Evolutionary conservation across 2,888 invertebrate genomes (phyloP).

Genomic region (Ophion obscuratus): DNA sequence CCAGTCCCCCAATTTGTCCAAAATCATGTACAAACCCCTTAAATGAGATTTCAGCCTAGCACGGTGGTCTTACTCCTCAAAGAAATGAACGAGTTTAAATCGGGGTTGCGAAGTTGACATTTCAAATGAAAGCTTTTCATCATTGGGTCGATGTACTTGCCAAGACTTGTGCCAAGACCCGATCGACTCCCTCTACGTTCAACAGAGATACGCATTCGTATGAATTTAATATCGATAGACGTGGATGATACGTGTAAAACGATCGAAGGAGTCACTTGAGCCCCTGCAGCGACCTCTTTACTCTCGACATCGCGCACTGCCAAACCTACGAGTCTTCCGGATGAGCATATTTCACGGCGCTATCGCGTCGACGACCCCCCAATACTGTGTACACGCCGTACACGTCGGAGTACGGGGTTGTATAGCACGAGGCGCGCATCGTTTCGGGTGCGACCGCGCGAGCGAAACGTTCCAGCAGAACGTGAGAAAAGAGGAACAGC

Average conservation of each 20-base stretch:
- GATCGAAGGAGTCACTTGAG: constrained; percentile 45
- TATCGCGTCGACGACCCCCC: constrained; percentile 70
- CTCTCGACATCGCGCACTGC: constrained; percentile 58
- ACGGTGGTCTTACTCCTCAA: not conserved
- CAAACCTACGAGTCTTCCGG: constrained; percentile 70
- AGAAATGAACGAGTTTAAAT: not conserved
- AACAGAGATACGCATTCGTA: not conserved
- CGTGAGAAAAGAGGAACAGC: constrained; percentile 32
- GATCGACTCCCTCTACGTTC: not conserved
- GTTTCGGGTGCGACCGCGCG: constrained; percentile 8
- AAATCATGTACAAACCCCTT: no score
- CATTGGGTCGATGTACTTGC: not conserved
- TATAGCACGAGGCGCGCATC: constrained; percentile 39
- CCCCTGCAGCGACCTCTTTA: constrained; percentile 66
- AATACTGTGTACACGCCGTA: constrained; percentile 35
- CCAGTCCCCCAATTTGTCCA: no score
- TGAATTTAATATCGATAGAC: constrained; percentile 14
- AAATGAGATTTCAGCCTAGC: no score
- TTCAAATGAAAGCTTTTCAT: not conserved
- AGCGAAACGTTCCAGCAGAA: constrained; percentile 61
- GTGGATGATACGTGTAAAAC: not conserved
- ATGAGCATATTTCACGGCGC: constrained; percentile 80
- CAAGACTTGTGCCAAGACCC: not conserved
- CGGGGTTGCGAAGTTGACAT: no score
- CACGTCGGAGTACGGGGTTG: constrained; percentile 34